Percentiles rank a stretch among this genome's conserved stretches.
Conservation (phyloP, 2,888 invertebrate genomes). For the Hetaerina titia region DNA sequence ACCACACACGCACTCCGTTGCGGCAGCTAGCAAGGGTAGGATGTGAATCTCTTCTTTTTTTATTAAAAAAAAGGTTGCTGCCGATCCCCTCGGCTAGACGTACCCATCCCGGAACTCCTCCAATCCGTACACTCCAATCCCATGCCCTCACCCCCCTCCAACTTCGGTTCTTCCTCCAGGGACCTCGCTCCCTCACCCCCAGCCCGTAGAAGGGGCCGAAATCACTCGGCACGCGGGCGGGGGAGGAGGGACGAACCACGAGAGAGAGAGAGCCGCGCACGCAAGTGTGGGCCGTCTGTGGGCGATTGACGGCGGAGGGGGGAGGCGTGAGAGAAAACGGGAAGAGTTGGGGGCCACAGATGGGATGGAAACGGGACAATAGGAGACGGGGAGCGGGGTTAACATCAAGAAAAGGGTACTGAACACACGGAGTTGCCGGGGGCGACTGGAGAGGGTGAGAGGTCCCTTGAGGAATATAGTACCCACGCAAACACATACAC, state of each 20-base stretch:
- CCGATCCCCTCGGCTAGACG: background rate
- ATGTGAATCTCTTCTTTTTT: no score
- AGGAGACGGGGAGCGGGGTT: background rate
- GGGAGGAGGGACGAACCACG: background rate
- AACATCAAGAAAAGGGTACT: background rate
- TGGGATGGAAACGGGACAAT: background rate
- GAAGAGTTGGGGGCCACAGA: background rate
- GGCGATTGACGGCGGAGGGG: background rate
- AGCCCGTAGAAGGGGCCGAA: background rate
- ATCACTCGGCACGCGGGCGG: background rate
- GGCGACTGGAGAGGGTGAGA: background rate
- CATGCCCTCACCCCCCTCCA: background rate
- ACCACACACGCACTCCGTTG: no score
- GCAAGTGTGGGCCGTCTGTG: background rate
- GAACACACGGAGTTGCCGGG: background rate
- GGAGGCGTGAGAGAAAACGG: background rate
- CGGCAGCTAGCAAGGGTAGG: no score
- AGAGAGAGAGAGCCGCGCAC: background rate
- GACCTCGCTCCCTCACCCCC: no score
- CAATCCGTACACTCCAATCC: background rate
- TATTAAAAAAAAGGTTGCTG: background rate
- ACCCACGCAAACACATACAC: no score
- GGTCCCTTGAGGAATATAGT: background rate
- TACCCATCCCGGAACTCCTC: background rate
- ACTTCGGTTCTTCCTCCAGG: background rate